Conservation (phyloP, 2,888 invertebrate genomes). For the Troides aeacus region DNA sequence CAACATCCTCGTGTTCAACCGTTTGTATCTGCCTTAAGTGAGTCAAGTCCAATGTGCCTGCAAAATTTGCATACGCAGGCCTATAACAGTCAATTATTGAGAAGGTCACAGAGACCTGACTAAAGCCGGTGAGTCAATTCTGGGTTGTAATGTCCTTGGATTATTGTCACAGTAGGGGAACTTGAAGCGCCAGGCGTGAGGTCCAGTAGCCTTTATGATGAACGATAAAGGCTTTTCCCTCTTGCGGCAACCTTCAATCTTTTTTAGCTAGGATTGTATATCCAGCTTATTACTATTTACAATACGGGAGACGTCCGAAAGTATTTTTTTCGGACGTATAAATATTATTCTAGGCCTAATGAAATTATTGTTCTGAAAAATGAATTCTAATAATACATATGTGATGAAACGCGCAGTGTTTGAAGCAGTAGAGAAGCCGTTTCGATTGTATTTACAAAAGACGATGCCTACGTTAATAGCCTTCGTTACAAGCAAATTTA, state of each 20-base stretch:
- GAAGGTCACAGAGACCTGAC: slow-evolving; percentile 3
- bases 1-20: slow-evolving; percentile 8
- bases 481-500: slow-evolving; percentile 41
- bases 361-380: slow-evolving; percentile 40
- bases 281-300: slow-evolving; percentile 2
- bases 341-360: slow-evolving; percentile 50
- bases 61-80: neutral
- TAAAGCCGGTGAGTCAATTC: slow-evolving; percentile 10
- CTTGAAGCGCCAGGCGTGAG: neutral
- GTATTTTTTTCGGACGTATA: slow-evolving; percentile 18
- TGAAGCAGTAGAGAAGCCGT: slow-evolving; percentile 65
- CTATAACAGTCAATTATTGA: neutral
- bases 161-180: slow-evolving; percentile 1
- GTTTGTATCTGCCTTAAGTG: slow-evolving; percentile 2
- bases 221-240: neutral
- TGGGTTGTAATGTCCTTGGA: slow-evolving; percentile 10
- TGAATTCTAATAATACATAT: slow-evolving; percentile 56
- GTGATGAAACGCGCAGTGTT: slow-evolving; percentile 69
- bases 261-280: neutral
- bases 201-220: neutral
- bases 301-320: slow-evolving; percentile 7
- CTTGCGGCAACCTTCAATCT: neutral
- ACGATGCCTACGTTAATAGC: slow-evolving; percentile 45
- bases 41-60: slow-evolving; percentile 9
- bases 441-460: slow-evolving; percentile 63